Conservation (phyloP, 2,113 vertebrate species). For the Edolisoma coerulescens region DNA sequence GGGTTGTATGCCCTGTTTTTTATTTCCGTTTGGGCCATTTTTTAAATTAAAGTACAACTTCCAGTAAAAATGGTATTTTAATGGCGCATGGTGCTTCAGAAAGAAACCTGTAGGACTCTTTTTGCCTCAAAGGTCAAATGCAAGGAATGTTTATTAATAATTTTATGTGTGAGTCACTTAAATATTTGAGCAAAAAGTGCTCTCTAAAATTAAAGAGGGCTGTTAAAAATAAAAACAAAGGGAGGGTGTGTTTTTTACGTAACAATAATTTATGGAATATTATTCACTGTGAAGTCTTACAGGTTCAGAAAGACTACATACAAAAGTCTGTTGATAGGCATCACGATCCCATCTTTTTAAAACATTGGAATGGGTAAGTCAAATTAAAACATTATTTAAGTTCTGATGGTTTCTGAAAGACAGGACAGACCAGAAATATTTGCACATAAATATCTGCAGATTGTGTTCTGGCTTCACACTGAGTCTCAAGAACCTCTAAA, state of each 20-base stretch:
- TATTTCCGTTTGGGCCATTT: background rate
- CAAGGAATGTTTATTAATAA: background rate
- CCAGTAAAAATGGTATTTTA: background rate
- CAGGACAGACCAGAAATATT: background rate
- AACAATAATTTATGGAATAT: background rate
- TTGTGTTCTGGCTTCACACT: background rate
- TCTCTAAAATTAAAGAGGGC: background rate
- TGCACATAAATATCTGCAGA: background rate
- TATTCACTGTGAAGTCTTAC: background rate
- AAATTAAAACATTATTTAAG: background rate
- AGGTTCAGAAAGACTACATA: background rate
- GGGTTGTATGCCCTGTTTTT: background rate
- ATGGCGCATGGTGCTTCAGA: background rate
- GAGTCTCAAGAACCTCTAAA: background rate
- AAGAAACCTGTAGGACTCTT: background rate
- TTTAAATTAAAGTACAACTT: background rate
- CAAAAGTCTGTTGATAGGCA: background rate
- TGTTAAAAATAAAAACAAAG: background rate
- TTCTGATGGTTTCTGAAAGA: background rate
- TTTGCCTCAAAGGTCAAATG: background rate
- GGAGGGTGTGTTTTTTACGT: background rate
- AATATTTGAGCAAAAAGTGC: background rate
- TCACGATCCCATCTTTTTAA: background rate
- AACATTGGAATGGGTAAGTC: fast-evolving
- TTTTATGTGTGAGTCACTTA: background rate